Evolutionary conservation across 2,113 vertebrate genomes (phyloP), one percentile per base, ranked within the genome.

Genomic region (Lipophrys pholis): DNA sequence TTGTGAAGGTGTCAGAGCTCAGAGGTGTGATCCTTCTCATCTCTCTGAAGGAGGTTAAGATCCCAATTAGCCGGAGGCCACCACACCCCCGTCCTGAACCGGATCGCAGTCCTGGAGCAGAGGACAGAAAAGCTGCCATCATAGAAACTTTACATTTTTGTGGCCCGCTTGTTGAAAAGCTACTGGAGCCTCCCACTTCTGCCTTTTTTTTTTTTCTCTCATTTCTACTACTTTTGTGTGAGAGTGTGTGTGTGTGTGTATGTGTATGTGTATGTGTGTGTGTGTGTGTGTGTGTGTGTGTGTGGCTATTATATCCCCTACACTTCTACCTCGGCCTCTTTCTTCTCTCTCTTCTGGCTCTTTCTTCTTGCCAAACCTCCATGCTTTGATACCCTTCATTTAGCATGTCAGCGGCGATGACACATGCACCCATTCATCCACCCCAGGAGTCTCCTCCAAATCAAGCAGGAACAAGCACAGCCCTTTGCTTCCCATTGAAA

Each of bases 341-440:
- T 83, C 62, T 67, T 70, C 35, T 65, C 69, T 57, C 16, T 61
- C 3, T 21, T 65, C 56, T 11, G 41, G 51, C 68, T 70, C 65
- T 69, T 35, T 71, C 73, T 74, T 68, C 68, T 73, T 72, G 76
- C 74, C 51, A 9, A 68, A 21, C 68, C 62, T 63, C 55, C 40
- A 50, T 8, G 82, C 86, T 87, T 90, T 88, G 90, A 90, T 88
- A 56, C 86, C 82, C 89, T 87, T 90, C 89, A 82, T 87, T 92
- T 88, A 88, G 67, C 64, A 3, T 86, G 89, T 90, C 87, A 90
- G 78, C 63, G 17, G 54, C 15, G 82, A 87, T 91, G 88, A 92
- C 91, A 90, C 80, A 83, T 14, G 62, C 30, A n/a, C 42, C 60
- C 56, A 87, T 89, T 87, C 78, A 90, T 74, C 84, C 43, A 49